These are phyloP conservation scores for Sardinella longiceps DNA, from an alignment of 2,797 vertebrate species.

Conservation along the genomic window DNA sequence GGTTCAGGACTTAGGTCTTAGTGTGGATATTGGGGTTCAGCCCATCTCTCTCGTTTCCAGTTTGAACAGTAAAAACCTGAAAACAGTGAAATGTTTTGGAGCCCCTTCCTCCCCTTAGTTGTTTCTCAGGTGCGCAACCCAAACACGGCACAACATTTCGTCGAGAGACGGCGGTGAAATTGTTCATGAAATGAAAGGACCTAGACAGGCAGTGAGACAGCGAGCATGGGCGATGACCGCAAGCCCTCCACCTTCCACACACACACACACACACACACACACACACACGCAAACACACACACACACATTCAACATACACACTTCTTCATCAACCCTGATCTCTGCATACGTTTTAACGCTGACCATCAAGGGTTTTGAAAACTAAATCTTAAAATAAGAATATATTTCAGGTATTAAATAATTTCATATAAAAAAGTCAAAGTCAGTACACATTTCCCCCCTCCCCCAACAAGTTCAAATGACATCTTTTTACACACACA, in stretches of 20 bases:
- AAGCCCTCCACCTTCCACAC: background rate
- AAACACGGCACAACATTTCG: slow-evolving; percentile 26
- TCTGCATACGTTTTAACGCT: slow-evolving; percentile 55
- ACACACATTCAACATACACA: no score
- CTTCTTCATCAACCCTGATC: slow-evolving; percentile 53
- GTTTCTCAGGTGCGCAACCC: slow-evolving; percentile 54
- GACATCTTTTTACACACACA: slow-evolving; percentile 60
- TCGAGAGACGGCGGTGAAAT: background rate
- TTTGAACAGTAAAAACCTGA: background rate
- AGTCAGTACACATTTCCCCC: slow-evolving; percentile 39
- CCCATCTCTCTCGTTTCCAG: background rate
- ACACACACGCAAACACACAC: slow-evolving; percentile 39
- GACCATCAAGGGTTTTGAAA: slow-evolving; percentile 60
- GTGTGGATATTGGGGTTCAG: no score
- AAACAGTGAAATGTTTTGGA: background rate
- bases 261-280: slow-evolving; percentile 33
- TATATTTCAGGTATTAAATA: slow-evolving; percentile 83
- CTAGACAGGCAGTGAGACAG: background rate
- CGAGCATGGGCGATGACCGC: background rate
- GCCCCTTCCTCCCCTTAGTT: background rate
- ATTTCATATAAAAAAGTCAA: slow-evolving; percentile 77
- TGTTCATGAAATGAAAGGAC: background rate
- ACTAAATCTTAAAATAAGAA: slow-evolving; percentile 66
- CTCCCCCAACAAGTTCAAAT: slow-evolving; percentile 52
- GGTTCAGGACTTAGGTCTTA: no score